Evolutionary conservation across 2,113 vertebrate genomes (phyloP), one percentile per base, ranked within the genome.

Genomic region (Raja brachyura): DNA sequence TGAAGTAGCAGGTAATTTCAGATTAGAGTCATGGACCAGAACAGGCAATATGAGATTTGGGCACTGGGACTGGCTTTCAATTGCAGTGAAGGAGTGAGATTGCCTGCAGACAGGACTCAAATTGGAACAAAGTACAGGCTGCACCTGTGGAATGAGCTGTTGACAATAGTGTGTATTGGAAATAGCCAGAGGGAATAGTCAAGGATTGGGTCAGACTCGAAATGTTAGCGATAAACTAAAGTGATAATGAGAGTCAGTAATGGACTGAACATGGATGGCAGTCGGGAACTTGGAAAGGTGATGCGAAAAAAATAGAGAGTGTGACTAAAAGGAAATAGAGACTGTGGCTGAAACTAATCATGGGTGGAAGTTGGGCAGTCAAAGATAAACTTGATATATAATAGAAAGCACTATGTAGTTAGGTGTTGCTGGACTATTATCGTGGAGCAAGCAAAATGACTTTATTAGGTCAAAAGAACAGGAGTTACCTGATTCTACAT

Each of bases 161-260:
- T 92, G 90, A 92, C 63, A 73, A 92, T 25, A 73, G 83, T 88
- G 28, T 92, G 33, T 48, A 73, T 73, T 92, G 90, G 66, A 73
- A 92, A 92, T 92, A 39, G 90, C 66, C 66, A 28, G 20, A 92
- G 66, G 88, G 88, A 92, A 73, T 74, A 73, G 66, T 73, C 33
- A 92, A 33, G 39, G 63, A 74, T 73, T 92, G 90, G 90, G 90
- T 92, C 90, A 92, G 68, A 74, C 68, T 48, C 73, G 2, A 54
- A 74, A 25, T 92, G 68, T 73, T 54, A 74, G 66, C 39, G 66
- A 54, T 14, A 92, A 92, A 73, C 66, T 73, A 48, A 92, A 92
- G 66, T 92, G 90, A 70, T 92, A 92, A 92, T 92, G 90, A 39
- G 68, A 73, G 68, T 92, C 90, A 73, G 90, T 73, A 92, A 92